phyloP scores from a whole-genome alignment of 2,113 vertebrate species.

The Gambusia affinis region DNA sequence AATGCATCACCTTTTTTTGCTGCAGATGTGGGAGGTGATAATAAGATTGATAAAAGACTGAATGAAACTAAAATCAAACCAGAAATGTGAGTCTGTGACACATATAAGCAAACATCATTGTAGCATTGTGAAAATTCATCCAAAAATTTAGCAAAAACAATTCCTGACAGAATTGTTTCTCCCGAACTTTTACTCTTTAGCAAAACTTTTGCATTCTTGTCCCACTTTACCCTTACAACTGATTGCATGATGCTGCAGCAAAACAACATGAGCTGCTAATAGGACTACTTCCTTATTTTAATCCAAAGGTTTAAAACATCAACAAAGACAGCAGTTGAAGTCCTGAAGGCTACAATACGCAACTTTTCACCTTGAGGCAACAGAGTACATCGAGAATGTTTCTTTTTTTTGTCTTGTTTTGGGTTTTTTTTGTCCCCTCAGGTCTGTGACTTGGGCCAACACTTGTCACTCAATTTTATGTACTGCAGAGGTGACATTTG shows the following conservation, averaged over 20 bases:
- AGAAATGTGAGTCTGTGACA: not conserved
- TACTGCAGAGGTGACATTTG: constrained; percentile 44
- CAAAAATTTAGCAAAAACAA: not conserved
- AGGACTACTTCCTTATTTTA: not conserved
- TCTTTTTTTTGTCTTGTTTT: too few species aligned
- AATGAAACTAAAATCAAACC: constrained; percentile 29
- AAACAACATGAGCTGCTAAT: constrained; percentile 6
- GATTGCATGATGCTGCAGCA: constrained; percentile 33
- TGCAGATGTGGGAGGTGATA: constrained; percentile 15
- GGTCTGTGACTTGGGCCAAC: constrained; percentile 47
- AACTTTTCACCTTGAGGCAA: constrained; percentile 55
- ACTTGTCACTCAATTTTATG: constrained; percentile 70
- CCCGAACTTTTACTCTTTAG: not conserved
- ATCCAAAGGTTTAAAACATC: constrained; percentile 7
- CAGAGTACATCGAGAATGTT: constrained; percentile 34
- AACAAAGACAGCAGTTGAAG: constrained; percentile 3
- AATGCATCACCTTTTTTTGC: constrained; percentile 16
- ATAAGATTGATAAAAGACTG: constrained; percentile 29
- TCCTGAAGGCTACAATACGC: constrained; percentile 37
- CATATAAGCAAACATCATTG: not conserved
- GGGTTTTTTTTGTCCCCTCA: constrained; percentile 48
- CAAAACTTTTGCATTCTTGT: not conserved
- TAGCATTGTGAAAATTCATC: constrained; percentile 10
- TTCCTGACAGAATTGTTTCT: not conserved
- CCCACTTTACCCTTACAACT: constrained; percentile 10